Evolutionary conservation across 1,140 invertebrate genomes (phyloP).

Genomic region (Sycophaga agraensis): DNA sequence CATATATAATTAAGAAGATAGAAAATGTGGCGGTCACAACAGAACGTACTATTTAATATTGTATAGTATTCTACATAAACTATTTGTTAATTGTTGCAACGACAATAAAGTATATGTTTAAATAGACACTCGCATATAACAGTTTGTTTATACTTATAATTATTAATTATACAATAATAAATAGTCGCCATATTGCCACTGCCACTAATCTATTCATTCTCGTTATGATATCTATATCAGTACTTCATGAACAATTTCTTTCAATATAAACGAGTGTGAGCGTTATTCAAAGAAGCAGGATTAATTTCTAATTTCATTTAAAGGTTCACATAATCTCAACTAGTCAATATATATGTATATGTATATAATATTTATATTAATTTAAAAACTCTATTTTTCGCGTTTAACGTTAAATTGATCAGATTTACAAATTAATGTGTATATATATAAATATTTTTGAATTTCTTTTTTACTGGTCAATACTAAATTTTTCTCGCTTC

Average conservation of each 20-base stretch:
- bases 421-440: neutral
- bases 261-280: slow-evolving; percentile 17
- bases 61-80: slow-evolving; percentile 20
- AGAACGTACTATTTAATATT: slow-evolving; percentile 14
- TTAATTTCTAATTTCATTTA: slow-evolving; percentile 15
- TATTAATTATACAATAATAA: slow-evolving; percentile 27
- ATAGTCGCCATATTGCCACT: neutral
- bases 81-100: slow-evolving; percentile 27
- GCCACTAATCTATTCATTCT: neutral
- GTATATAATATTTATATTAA: slow-evolving; percentile 16
- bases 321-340: slow-evolving; percentile 13
- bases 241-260: slow-evolving; percentile 2
- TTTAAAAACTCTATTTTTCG: slow-evolving; percentile 12
- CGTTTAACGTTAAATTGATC: slow-evolving; percentile 8
- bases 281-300: slow-evolving; percentile 23
- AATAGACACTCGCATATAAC: slow-evolving; percentile 28
- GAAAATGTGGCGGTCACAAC: neutral
- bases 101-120: slow-evolving; percentile 28
- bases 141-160: slow-evolving; percentile 20
- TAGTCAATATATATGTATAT: slow-evolving; percentile 17
- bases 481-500: neutral
- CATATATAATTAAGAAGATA: neutral
- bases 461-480: slow-evolving; percentile 5
- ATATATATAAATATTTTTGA: slow-evolving; percentile 21
- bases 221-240: neutral